phyloP scores from a whole-genome alignment of 2,797 vertebrate species.

The Alosa sapidissima region DNA sequence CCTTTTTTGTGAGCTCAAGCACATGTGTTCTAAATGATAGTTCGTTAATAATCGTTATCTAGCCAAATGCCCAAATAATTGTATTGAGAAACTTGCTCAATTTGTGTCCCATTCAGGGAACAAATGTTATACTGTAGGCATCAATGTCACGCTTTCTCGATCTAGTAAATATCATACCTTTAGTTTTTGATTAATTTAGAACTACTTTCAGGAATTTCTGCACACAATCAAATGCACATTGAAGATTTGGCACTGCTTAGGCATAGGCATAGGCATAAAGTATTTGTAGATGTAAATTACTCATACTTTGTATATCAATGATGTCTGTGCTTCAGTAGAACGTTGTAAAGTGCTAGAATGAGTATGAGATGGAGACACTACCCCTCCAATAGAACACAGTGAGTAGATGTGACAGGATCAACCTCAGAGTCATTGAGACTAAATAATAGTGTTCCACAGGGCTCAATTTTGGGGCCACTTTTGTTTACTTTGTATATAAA shows the following conservation, averaged over 20 bases:
- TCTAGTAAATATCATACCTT: neutral
- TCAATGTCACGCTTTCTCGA: neutral
- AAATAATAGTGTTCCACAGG: no score
- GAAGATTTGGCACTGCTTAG: neutral
- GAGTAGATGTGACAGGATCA: no score
- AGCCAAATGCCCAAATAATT: neutral
- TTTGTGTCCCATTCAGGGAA: neutral
- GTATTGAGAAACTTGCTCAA: neutral
- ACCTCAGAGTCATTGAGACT: no score
- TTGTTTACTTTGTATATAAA: no score
- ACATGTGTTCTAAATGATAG: no score
- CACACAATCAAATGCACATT: neutral
- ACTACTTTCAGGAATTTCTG: neutral
- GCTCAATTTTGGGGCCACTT: no score
- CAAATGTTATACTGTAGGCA: neutral
- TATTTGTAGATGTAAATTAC: neutral
- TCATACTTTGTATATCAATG: neutral
- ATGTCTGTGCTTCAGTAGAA: no score
- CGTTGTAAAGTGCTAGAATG: no score
- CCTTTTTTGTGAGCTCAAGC: no score
- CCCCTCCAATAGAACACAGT: no score
- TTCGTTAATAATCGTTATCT: no score
- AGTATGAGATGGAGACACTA: no score
- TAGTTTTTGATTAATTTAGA: neutral
- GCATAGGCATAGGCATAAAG: neutral